These are phyloP conservation scores for Micrasema minimum DNA, from an alignment of 1,140 invertebrate species.

Conservation along the genomic window DNA sequence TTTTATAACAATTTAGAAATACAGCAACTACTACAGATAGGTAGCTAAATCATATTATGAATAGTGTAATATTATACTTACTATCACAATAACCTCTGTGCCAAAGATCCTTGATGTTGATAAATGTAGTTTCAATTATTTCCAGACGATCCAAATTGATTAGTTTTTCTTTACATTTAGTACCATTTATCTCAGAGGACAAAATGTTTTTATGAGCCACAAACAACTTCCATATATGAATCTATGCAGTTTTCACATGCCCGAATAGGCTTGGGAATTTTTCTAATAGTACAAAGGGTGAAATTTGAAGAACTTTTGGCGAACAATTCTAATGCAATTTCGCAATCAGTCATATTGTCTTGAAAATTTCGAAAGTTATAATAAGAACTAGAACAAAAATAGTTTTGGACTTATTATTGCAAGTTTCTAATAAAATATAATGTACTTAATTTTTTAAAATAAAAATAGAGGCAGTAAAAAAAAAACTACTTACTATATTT, in stretches of 20 bases:
- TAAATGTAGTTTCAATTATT: slow-evolving; percentile 65
- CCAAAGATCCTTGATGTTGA: slow-evolving; percentile 66
- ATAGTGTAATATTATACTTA: too few relatives aligned
- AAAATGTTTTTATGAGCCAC: slow-evolving; percentile 65
- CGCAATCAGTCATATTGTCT: slow-evolving; percentile 54
- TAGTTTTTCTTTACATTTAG: slow-evolving; percentile 65
- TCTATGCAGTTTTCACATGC: slow-evolving; percentile 67
- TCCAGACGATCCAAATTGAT: slow-evolving; percentile 68
- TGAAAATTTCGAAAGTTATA: slow-evolving; percentile 23
- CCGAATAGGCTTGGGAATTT: slow-evolving; percentile 67
- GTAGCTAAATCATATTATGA: too few relatives aligned
- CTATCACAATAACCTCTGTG: slow-evolving; percentile 68
- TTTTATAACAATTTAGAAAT: not conserved
- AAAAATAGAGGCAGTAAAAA: not conserved
- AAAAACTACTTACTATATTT: slow-evolving; percentile 13
- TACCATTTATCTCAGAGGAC: slow-evolving; percentile 61
- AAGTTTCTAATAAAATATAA: not conserved
- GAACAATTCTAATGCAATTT: slow-evolving; percentile 59
- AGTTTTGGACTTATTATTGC: not conserved
- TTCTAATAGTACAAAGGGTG: slow-evolving; percentile 65
- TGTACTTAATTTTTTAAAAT: not conserved
- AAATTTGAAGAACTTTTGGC: slow-evolving; percentile 64
- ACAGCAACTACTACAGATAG: not conserved
- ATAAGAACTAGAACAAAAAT: slow-evolving; percentile 38
- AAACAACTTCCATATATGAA: slow-evolving; percentile 63